These are phyloP conservation scores for Acanthis flammea DNA, from an alignment of 2,797 vertebrate species.

Conservation along the genomic window DNA sequence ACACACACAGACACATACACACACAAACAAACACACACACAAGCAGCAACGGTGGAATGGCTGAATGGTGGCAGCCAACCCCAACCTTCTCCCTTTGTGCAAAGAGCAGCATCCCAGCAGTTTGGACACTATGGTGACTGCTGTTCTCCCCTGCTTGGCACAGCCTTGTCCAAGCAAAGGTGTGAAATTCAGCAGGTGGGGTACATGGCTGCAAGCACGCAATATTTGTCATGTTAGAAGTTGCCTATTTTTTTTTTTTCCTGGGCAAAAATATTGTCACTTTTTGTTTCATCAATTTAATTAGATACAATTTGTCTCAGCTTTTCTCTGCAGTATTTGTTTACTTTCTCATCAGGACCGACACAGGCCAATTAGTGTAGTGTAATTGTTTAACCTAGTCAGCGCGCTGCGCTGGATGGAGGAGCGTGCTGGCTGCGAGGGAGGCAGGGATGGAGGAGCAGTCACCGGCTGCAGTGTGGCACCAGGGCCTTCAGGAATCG, in stretches of 20 bases:
- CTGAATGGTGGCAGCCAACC: background rate
- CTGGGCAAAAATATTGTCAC: conserved; percentile 71
- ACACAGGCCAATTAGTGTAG: conserved; percentile 90
- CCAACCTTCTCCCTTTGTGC: background rate
- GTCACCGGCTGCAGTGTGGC: background rate
- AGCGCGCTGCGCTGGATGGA: conserved; percentile 57
- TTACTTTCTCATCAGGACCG: conserved; percentile 89
- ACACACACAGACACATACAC: too few species aligned
- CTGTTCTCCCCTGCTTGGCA: background rate
- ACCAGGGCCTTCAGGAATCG: conserved; percentile 30
- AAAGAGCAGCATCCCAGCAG: background rate
- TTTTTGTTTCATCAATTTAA: conserved; percentile 83
- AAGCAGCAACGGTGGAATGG: rapidly evolving
- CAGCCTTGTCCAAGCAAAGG: background rate
- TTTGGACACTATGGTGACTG: background rate
- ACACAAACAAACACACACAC: rapidly evolving
- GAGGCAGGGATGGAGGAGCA: conserved; percentile 27
- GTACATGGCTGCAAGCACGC: background rate
- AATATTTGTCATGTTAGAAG: conserved; percentile 7
- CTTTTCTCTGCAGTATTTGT: conserved; percentile 86
- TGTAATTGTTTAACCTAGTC: conserved; percentile 88
- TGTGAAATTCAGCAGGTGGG: conserved; percentile 23
- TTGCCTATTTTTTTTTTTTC: conserved; percentile 46
- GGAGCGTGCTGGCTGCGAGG: conserved; percentile 49
- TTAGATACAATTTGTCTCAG: conserved; percentile 91